Base-by-base conservation (phyloP, 2,797 vertebrate genomes). In the Sebastes hopkinsi region DNA sequence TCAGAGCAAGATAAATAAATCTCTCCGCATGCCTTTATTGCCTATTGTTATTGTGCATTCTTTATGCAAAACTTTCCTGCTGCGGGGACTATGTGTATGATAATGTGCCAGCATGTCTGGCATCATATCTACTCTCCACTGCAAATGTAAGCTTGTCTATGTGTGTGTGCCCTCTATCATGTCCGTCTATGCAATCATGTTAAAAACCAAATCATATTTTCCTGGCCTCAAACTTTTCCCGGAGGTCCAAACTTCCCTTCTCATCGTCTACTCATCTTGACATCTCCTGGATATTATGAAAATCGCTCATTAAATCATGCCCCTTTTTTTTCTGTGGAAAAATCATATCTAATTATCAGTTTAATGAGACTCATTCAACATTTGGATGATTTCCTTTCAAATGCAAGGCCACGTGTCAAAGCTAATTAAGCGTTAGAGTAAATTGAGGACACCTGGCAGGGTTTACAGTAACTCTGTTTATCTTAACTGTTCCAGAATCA, bases 1-100 rank as follows among this genome's bases (percentile, higher is more conserved):
- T 90, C 87, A 89, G 77, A 16, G 79, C 61, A 61, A 90, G 88
- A 92, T 89, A 89, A 92, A 92, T 85, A 93, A 86, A 91, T 86
- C 74, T 72, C 83, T 72, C 85, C 67, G 8, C 73, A 79, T 74
- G 81, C 76, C n/a, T 88, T 92, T 92, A 91, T 92, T 91, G 89
- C 85, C 77, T 86, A 73, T 86, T 85, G 86, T 89, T 91, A 70
- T 90, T 88, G 84, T 88, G 87, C 83, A 91, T 89, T 88, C 72
- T 50, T 82, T 82, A 89, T 86, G 83, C 85, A 88, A 85, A 92
- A 88, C 75, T 4, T 66, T 58, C 73, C 81, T 58, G 79, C 75
- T 62, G 79, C 11, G 34, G 68, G 61, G 72, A 59, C 71, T 81
- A 75, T 82, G 90, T 83, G 81, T 84, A 81, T 88, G 88, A 82